Conservation (phyloP, 2,113 vertebrate species). For the Chelonoidis abingdonii region DNA sequence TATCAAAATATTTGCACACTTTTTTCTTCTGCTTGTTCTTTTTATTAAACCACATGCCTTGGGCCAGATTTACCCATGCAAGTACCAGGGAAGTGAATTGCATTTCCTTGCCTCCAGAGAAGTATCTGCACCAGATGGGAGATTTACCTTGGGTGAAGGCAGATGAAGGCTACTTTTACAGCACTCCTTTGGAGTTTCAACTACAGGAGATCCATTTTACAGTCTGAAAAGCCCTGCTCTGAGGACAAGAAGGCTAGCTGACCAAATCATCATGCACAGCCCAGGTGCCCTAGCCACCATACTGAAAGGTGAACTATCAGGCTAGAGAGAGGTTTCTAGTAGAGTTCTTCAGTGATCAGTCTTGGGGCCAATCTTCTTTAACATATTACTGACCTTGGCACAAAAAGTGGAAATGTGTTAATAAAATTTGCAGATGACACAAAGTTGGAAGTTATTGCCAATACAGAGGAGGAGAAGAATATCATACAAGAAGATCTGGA, state of each 20-base stretch:
- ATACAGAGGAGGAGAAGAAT: no score
- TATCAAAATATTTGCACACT: neutral
- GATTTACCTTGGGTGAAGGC: neutral
- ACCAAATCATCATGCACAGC: neutral
- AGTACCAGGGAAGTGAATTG: neutral
- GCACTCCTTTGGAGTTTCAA: neutral
- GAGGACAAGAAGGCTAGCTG: neutral
- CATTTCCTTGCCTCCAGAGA: neutral
- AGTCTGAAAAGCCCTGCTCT: neutral
- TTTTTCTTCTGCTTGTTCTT: neutral
- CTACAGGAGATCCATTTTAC: neutral
- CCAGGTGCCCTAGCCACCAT: neutral
- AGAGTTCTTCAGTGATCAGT: no score
- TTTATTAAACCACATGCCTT: neutral
- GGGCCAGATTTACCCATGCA: neutral
- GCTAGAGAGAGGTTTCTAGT: no score
- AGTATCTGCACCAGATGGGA: neutral
- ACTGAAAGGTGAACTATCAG: no score
- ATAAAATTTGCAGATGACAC: no score
- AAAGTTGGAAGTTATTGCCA: no score
- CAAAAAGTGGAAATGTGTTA: no score
- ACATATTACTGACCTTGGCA: no score
- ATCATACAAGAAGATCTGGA: no score
- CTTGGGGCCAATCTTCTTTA: no score
- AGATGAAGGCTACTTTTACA: neutral